Evolutionary conservation across 2,797 vertebrate species (phyloP), one percentile per base, ranked within the genome.

Genomic region (Caiman crocodilus): DNA sequence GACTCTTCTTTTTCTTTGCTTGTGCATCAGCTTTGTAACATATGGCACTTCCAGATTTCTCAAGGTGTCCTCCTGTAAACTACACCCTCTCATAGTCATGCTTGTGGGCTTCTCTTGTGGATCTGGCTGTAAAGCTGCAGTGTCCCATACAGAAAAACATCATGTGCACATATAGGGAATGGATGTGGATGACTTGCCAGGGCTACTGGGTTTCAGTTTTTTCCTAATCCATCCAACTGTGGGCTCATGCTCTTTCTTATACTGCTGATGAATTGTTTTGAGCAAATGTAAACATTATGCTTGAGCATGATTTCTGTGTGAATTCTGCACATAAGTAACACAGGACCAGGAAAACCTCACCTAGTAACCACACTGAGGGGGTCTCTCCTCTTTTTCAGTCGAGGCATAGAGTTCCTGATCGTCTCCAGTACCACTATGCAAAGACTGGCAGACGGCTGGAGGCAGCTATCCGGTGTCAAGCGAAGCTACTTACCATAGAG

Each of bases 381-480:
- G 69, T 79, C n/a, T 89, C 30, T 73, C 28, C 65, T 90, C 79
- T 79, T 93, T 94, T 67, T 84, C 25, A 58, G 85, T 93, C 87
- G 92, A 74, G 86, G 81, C 58, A 82, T 88, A 71, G 82, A 81
- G 92, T 89, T 88, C 17, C 84, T 78, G 64, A 78, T 93, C 91
- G 23, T 92, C 90, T 79, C 8, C 28, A 59, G 23, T 3, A 69
- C 65, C 84, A 50, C 79, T 23, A 86, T 85, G 18, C 81, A 83
- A 69, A 95, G 78, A 87, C 65, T 93, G 90, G 84, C 79, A 88
- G 84, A 92, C 94, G 56, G 81, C 78, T 89, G 82, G 89, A 92
- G 74, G 83, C 80, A 87, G 58, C 78, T 87, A 90, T 67, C 59
- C 85, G 21, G 67, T 85, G 76, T n/a, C 0, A 1, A 90, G 85